phyloP scores from a whole-genome alignment of 2,113 vertebrate species.

The Fukomys damarensis region DNA sequence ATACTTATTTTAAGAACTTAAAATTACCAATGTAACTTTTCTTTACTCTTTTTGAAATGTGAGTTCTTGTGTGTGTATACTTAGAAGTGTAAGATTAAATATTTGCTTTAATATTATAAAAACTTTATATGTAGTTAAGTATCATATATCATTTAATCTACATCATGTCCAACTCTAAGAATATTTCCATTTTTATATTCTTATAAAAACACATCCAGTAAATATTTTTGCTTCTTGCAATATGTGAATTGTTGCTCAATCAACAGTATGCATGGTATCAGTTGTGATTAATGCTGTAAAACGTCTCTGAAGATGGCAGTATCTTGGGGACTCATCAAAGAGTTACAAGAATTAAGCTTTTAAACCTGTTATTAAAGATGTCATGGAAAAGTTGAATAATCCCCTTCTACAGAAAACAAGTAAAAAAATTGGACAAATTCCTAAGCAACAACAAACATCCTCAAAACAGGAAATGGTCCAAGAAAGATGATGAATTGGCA shows the following conservation, averaged over 20 bases:
- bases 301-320: neutral
- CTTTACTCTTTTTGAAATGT: neutral
- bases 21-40: neutral
- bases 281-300: neutral
- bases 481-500: neutral
- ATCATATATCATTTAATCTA: neutral
- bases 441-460: neutral
- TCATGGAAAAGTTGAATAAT: neutral
- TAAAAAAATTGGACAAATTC: neutral
- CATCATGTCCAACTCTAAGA: neutral
- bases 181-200: neutral
- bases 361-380: neutral
- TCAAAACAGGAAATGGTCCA: neutral
- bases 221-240: neutral
- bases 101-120: neutral
- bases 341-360: neutral
- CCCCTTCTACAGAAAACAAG: neutral
- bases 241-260: neutral
- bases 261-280: neutral
- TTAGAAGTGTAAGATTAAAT: neutral
- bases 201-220: neutral
- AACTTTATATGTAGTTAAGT: neutral
- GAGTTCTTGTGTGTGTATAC: neutral
- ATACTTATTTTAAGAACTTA: neutral
- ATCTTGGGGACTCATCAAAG: neutral